phyloP scores from a whole-genome alignment of 2,888 invertebrate genomes.

The Tinea pellionella region DNA sequence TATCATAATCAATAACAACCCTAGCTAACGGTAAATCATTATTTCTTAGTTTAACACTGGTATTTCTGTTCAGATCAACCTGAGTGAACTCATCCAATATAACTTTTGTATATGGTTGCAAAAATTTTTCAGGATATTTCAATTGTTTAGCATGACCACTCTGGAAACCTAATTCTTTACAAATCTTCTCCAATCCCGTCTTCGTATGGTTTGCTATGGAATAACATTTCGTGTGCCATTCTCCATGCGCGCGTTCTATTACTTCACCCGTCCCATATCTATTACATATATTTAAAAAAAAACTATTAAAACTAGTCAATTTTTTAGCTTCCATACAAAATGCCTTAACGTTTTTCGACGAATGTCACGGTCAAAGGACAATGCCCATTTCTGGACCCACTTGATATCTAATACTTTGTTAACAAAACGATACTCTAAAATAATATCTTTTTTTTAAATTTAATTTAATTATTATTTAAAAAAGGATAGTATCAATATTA shows the following conservation, averaged over 20 bases:
- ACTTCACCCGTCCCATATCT: conserved; percentile 75
- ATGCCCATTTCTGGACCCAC: no score
- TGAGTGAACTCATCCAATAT: conserved; percentile 43
- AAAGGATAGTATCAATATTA: no score
- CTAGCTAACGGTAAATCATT: conserved; percentile 43
- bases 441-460: no score
- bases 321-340: no score
- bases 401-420: no score
- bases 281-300: no score
- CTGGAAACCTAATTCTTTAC: conserved; percentile 71
- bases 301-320: no score
- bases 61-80: conserved; percentile 47
- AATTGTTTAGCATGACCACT: conserved; percentile 64
- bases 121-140: conserved; percentile 25
- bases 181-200: conserved; percentile 68
- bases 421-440: no score
- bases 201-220: conserved; percentile 61
- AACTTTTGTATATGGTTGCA: conserved; percentile 36
- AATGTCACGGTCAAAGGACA: no score
- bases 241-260: conserved; percentile 72
- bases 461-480: no score
- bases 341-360: no score
- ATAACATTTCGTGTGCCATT: conserved; percentile 80
- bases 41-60: conserved; percentile 46
- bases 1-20: conserved; percentile 29